These are phyloP conservation scores for Anorthoa munda DNA, from an alignment of 2,888 invertebrate species.

Conservation along the genomic window DNA sequence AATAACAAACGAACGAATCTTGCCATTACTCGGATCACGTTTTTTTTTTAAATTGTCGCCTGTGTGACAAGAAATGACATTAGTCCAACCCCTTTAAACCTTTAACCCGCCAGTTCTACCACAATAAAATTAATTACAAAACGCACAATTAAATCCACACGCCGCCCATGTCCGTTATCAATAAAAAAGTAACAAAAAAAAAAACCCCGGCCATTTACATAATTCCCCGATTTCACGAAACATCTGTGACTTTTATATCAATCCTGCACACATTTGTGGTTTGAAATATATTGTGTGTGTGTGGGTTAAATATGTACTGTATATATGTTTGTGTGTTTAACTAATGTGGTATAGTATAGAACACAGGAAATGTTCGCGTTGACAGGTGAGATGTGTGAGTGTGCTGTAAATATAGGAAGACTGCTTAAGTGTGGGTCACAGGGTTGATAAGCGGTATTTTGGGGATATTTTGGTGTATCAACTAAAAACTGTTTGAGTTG, in stretches of 20 bases:
- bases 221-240: conserved; percentile 66
- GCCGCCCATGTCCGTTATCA: conserved; percentile 49
- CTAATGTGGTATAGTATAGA: conserved; percentile 68
- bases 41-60: neutral
- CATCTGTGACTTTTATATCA: conserved; percentile 67
- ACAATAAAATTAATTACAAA: conserved; percentile 62
- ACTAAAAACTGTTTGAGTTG: neutral
- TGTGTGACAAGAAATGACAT: conserved; percentile 31
- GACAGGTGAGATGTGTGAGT: conserved; percentile 72
- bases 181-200: conserved; percentile 55
- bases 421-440: conserved; percentile 63
- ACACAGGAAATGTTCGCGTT: conserved; percentile 70
- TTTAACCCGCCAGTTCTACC: neutral
- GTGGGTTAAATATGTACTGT: conserved; percentile 44
- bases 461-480: neutral
- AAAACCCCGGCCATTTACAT: conserved; percentile 56
- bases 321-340: conserved; percentile 61
- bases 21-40: neutral
- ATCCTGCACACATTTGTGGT: conserved; percentile 66
- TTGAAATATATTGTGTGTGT: conserved; percentile 54
- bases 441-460: conserved; percentile 64
- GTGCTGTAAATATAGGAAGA: conserved; percentile 67
- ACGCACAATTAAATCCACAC: conserved; percentile 61
- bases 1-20: neutral
- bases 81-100: conserved; percentile 25